Evolutionary conservation across 2,113 vertebrate species (phyloP), one percentile per base, ranked within the genome.

Genomic region (Callipepla squamata): DNA sequence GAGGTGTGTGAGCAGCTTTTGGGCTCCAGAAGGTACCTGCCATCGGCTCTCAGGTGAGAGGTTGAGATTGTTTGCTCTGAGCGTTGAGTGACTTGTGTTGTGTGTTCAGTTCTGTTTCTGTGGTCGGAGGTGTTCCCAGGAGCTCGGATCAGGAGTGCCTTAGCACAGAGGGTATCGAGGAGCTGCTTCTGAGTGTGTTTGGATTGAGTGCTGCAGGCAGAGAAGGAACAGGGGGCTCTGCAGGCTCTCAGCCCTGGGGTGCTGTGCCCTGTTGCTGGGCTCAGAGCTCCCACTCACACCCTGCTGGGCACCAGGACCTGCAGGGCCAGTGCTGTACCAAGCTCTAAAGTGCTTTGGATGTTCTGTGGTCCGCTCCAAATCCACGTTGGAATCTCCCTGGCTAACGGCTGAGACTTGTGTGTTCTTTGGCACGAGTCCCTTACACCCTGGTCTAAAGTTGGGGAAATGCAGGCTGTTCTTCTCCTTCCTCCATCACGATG

Each of bases 11-110:
- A 80, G 76, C 81, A 74, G 76, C 75, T 77, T 93, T 93, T 93
- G 9, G 1, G 22, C 48, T 91, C 59, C 50, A 22, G 72, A 73
- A 67, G 42, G 51, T 70, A 59, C 61, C 69, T 2, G 10, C 63
- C 57, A 6, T 65, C 20, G 87, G 87, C 51, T 70, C 72, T 77
- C 94, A 93, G 96, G 96, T 96, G 87, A 91, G 96, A 89, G 28
- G 3, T 4, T 58, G 28, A 10, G 47, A 7, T 44, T 66, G 25
- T n/a, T 34, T 45, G 66, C 13, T 11, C 5, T 45, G 55, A 67
- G 9, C 2, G 11, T 61, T 61, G 57, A n/a, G 45, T 53, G 45
- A 0, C 3, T 36, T 15, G 7, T 68, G 2, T 0, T 59, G 36
- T 8, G 1, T 26, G 14, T 4, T 12, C 59, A 40, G 72, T 0